Percentiles rank a stretch among this genome's conserved stretches.
These are phyloP conservation scores for Engystomops pustulosus DNA, from an alignment of 2,113 vertebrate species.

Conservation along the genomic window DNA sequence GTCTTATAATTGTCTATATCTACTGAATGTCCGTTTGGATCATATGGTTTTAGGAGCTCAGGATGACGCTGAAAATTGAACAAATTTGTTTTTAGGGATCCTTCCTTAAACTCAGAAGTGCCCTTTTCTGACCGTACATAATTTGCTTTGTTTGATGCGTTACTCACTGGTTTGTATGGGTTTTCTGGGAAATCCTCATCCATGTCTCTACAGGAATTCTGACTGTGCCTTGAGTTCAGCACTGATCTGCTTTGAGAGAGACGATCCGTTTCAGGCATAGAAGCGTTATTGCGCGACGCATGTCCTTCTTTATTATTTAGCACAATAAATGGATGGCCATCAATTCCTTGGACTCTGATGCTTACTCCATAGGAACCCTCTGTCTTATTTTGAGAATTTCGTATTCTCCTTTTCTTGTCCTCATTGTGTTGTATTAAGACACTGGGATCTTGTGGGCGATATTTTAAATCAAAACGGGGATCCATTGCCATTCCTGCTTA, in stretches of 20 bases:
- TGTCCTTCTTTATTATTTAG: conserved; percentile 89
- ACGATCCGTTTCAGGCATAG: conserved; percentile 60
- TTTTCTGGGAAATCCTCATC: conserved; percentile 70
- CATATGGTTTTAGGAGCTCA: conserved; percentile 89
- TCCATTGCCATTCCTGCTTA: conserved; percentile 79
- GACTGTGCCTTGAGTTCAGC: conserved; percentile 71
- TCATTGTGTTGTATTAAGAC: conserved; percentile 67
- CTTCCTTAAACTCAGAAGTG: conserved; percentile 66
- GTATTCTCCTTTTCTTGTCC: conserved; percentile 65
- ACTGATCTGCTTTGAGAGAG: conserved; percentile 67
- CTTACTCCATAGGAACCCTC: conserved; percentile 90
- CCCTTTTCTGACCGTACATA: conserved; percentile 72
- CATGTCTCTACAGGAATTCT: conserved; percentile 68
- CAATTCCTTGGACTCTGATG: conserved; percentile 95
- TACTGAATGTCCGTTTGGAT: conserved; percentile 81
- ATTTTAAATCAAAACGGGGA: conserved; percentile 81
- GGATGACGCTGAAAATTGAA: conserved; percentile 92
- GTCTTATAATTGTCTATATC: conserved; percentile 69
- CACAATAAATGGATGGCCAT: conserved; percentile 95
- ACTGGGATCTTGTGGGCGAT: conserved; percentile 74
- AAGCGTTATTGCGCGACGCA: conserved; percentile 67
- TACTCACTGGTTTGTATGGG: conserved; percentile 74
- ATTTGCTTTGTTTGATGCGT: conserved; percentile 71
- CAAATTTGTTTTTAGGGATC: conserved; percentile 71
- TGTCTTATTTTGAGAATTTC: conserved; percentile 72